Conservation (phyloP, 2,113 vertebrate species). For the Eulemur rufifrons region DNA sequence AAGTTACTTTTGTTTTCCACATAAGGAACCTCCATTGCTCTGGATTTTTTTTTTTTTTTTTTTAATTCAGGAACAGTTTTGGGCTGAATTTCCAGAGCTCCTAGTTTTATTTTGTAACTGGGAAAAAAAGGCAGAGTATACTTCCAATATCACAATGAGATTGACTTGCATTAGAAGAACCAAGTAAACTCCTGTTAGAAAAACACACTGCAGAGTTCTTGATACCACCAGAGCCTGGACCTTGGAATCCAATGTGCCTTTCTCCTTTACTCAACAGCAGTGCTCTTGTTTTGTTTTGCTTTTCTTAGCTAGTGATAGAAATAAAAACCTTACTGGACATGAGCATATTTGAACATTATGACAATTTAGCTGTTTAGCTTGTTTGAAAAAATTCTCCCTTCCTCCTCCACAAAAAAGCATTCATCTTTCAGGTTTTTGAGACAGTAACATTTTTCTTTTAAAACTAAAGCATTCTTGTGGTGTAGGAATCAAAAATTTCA, state of each 20-base stretch:
- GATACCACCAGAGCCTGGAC: no score
- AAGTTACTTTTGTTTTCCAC: background rate
- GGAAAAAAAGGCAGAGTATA: background rate
- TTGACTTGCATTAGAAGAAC: background rate
- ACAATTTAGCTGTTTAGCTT: background rate
- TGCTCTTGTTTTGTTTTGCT: background rate
- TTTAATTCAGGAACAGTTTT: background rate
- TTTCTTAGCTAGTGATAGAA: background rate
- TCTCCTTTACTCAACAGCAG: background rate
- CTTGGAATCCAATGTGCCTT: background rate
- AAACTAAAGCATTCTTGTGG: background rate
- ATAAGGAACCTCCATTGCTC: background rate
- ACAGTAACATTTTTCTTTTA: background rate
- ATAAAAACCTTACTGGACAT: background rate
- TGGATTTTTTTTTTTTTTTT: background rate
- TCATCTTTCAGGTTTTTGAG: background rate
- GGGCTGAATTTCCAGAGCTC: background rate
- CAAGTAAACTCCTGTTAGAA: background rate
- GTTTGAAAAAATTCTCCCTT: background rate
- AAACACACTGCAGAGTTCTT: background rate
- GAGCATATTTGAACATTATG: background rate
- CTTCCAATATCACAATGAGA: background rate
- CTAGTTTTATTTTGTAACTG: background rate
- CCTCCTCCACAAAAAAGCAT: background rate
- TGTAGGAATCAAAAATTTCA: background rate